Evolutionary conservation across 2,888 invertebrate species (phyloP).

Genomic region (Deilephila porcellus): DNA sequence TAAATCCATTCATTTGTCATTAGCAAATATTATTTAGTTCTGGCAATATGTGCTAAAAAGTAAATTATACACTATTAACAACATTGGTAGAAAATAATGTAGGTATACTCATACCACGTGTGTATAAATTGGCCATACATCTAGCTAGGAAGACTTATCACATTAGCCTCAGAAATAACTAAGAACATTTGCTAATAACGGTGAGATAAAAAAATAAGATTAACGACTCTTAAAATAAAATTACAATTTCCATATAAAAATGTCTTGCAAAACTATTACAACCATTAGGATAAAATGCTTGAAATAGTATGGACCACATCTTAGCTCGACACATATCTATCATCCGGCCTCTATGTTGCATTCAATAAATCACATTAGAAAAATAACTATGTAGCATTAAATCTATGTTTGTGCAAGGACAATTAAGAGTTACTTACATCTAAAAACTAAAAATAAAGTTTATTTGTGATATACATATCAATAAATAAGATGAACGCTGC

Average conservation of each 20-base stretch:
- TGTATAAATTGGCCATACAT: background rate
- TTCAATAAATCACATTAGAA: slow-evolving; percentile 23
- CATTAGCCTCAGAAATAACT: background rate
- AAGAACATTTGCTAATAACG: background rate
- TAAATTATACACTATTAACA: background rate
- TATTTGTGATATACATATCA: slow-evolving; percentile 16
- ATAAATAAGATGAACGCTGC: slow-evolving; percentile 23
- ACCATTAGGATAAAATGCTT: background rate
- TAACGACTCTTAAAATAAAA: no score
- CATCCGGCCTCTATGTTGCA: background rate
- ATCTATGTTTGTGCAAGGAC: slow-evolving; percentile 24
- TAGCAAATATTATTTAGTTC: no score
- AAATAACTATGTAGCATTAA: slow-evolving; percentile 21
- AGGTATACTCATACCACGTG: background rate
- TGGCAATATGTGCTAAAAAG: no score
- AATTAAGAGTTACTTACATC: slow-evolving; percentile 21
- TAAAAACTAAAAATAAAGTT: slow-evolving; percentile 1
- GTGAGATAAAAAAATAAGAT: background rate
- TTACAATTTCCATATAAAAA: no score
- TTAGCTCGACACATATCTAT: slow-evolving; percentile 2
- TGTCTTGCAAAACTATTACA: no score
- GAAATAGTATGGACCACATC: background rate
- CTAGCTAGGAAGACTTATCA: background rate
- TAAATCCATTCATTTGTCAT: background rate
- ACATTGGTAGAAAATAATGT: background rate